Evolutionary conservation across 2,113 vertebrate genomes (phyloP), one percentile per base, ranked within the genome.

Genomic region (Indri indri): DNA sequence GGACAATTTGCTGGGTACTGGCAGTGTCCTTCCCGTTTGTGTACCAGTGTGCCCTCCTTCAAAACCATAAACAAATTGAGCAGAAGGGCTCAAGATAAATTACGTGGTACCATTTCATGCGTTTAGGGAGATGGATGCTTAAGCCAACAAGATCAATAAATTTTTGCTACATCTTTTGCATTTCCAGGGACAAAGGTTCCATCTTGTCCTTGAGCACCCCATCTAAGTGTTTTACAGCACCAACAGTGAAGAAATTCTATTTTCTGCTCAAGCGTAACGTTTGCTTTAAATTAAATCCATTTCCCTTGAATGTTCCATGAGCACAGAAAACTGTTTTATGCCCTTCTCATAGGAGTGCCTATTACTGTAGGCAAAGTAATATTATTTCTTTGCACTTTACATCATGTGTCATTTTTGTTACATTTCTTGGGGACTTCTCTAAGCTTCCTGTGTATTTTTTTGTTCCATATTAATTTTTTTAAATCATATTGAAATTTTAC

Each of bases 201-300:
- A 32, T 34, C 37, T 42, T 50, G 30, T 32, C 37, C 59, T 84
- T 83, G 65, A 37, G 63, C n/a, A 25, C 27, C 70, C 45, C 37
- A 27, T 40, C 50, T 65, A 52, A 81, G n/a, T 42, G 34, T 63
- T 87, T 83, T 32, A 90, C 6, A 85, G 61, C 66, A 88, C 6
- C 27, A n/a, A 68, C 50, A 76, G 34, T 30, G 47, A 90, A 92
- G 45, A 90, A 90, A 91, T 90, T 70, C 65, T 96, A 8, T 34
- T 81, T 92, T 84, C 81, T 95, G 42, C 22, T 27, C 34, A 81
- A 81, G 40, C 16, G n/a, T 34, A 90, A 73, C 20, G 25, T 70
- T 88, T 61, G 65, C 10, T 88, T 94, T 92, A 93, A 70, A 71
- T 87, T 83, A 84, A 88, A 68, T 87, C 30, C 8, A 45, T 73